Percentiles rank a stretch among this genome's conserved stretches.
These are phyloP conservation scores for Salarias fasciatus DNA, from an alignment of 2,797 vertebrate species.

Conservation along the genomic window DNA sequence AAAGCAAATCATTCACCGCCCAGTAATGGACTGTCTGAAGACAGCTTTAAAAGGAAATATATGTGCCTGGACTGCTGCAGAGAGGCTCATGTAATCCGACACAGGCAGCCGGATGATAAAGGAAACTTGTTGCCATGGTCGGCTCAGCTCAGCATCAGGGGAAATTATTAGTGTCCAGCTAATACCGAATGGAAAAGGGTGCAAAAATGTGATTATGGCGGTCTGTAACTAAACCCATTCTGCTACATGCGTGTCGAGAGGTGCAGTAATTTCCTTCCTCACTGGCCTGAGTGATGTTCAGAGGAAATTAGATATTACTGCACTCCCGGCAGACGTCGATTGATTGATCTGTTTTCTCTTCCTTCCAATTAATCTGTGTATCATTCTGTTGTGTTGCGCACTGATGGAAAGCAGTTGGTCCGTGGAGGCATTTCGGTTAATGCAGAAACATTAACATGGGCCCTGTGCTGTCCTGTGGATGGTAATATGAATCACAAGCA, in stretches of 20 bases:
- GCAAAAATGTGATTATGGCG: conserved; percentile 58
- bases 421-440: conserved; percentile 29
- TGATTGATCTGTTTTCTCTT: conserved; percentile 69
- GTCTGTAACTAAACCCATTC: conserved; percentile 57
- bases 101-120: conserved; percentile 38
- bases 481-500: background rate
- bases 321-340: conserved; percentile 46
- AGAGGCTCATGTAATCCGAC: conserved; percentile 36
- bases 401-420: conserved; percentile 37
- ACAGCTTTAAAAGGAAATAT: conserved; percentile 24
- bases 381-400: conserved; percentile 49
- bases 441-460: conserved; percentile 29
- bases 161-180: conserved; percentile 59
- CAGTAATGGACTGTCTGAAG: conserved; percentile 6
- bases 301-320: conserved; percentile 73
- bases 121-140: conserved; percentile 38
- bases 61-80: conserved; percentile 2
- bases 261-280: conserved; percentile 47
- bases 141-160: conserved; percentile 45
- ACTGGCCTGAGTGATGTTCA: conserved; percentile 55
- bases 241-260: conserved; percentile 48
- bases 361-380: conserved; percentile 65
- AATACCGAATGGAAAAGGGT: conserved; percentile 59
- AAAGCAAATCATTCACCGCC: conserved; percentile 17
- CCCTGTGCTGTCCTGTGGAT: conserved; percentile 14